These are phyloP conservation scores for Acanthoscelides obtectus DNA, from an alignment of 2,888 invertebrate genomes.

Conservation along the genomic window DNA sequence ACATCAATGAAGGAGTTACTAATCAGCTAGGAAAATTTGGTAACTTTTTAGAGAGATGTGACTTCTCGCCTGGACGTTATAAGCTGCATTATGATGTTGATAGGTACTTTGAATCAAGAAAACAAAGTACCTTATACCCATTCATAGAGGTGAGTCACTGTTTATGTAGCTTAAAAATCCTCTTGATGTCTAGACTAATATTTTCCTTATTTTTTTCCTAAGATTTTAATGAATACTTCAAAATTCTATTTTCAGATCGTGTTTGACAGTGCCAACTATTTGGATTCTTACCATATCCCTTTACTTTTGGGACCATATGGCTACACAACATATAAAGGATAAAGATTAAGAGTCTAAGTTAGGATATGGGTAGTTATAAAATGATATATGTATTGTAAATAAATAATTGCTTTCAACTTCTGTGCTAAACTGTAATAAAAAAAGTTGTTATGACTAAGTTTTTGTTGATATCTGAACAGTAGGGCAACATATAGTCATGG, in stretches of 20 bases:
- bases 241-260: conserved; percentile 54
- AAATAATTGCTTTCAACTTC: too few relatives aligned
- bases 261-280: conserved; percentile 60
- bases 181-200: too few relatives aligned
- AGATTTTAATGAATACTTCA: too few relatives aligned
- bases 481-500: too few relatives aligned
- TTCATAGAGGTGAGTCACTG: conserved; percentile 61
- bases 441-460: too few relatives aligned
- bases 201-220: too few relatives aligned
- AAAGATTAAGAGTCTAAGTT: too few relatives aligned
- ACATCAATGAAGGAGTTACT: conserved; percentile 60
- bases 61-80: conserved; percentile 64
- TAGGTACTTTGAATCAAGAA: conserved; percentile 60
- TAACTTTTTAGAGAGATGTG: conserved; percentile 56
- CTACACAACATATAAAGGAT: conserved; percentile 73
- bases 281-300: conserved; percentile 71
- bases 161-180: too few relatives aligned
- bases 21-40: conserved; percentile 63
- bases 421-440: too few relatives aligned
- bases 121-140: conserved; percentile 66
- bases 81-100: conserved; percentile 71
- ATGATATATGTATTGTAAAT: too few relatives aligned
- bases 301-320: conserved; percentile 70
- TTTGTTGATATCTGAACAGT: too few relatives aligned
- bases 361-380: too few relatives aligned